Conservation (phyloP, 2,888 invertebrate species). For the Cryptocephalus moraei region DNA sequence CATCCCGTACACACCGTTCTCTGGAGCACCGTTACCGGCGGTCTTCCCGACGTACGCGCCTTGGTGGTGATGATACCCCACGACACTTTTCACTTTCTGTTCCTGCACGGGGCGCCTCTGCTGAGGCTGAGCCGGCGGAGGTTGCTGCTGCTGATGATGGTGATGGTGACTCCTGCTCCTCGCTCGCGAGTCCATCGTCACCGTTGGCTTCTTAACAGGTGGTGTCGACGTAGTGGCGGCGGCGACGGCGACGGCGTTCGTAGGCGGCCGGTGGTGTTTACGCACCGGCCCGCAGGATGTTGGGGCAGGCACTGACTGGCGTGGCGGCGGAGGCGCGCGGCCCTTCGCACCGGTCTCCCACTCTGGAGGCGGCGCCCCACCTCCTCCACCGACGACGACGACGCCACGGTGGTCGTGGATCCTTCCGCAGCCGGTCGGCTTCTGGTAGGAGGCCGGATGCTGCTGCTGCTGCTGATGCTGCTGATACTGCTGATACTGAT, state of each 20-base stretch:
- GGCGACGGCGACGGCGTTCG: slow-evolving; percentile 1
- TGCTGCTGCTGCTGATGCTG: slow-evolving; percentile 5
- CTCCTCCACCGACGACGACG: slow-evolving; percentile 5
- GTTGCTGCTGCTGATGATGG: neutral
- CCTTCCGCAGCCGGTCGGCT: slow-evolving; percentile 14
- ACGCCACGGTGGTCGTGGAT: neutral
- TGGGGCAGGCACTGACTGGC: slow-evolving; percentile 32
- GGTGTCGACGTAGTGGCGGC: neutral
- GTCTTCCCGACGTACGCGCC: slow-evolving; percentile 21
- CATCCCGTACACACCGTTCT: slow-evolving; percentile 32
- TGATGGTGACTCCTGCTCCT: neutral
- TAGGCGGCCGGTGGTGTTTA: neutral
- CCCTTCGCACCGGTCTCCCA: slow-evolving; percentile 32
- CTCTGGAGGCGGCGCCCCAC: slow-evolving; percentile 20
- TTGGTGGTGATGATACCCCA: slow-evolving; percentile 18
- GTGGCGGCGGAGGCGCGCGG: slow-evolving; percentile 24
- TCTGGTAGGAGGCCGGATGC: slow-evolving; percentile 9
- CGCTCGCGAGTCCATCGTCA: too few species aligned
- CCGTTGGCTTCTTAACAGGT: neutral
- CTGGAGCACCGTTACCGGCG: slow-evolving; percentile 16
- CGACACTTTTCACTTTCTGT: slow-evolving; percentile 22
- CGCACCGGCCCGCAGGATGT: slow-evolving; percentile 18
- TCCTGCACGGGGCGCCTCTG: neutral
- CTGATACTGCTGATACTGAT: slow-evolving; percentile 4
- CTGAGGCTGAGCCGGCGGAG: neutral